A percentile compares a stretch with the other conserved stretches of the same genome.
phyloP scores from a whole-genome alignment of 1,140 invertebrate species.

The Nephotettix cincticeps region DNA sequence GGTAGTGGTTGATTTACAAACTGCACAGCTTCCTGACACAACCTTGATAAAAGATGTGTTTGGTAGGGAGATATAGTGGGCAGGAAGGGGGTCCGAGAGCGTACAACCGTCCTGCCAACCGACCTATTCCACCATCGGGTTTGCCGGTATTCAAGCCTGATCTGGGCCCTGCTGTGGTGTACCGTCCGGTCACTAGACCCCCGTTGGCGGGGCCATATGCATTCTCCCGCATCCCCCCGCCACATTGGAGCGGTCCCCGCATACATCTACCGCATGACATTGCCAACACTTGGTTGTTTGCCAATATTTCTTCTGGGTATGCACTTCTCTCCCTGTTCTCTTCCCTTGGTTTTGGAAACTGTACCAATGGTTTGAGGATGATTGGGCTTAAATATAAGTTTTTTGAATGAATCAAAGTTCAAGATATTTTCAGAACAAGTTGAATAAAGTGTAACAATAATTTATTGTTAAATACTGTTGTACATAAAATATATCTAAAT shows the following conservation, averaged over 20 bases:
- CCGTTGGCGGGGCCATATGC: constrained; percentile 86
- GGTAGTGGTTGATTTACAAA: too few species aligned
- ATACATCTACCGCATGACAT: constrained; percentile 73
- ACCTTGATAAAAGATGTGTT: neutral
- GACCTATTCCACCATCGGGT: constrained; percentile 53
- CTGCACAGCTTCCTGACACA: neutral
- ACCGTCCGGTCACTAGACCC: constrained; percentile 67
- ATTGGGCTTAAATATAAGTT: too few species aligned
- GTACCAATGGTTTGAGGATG: neutral
- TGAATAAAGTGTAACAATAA: too few species aligned
- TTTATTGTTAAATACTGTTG: too few species aligned
- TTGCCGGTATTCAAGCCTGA: constrained; percentile 58
- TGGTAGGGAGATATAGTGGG: constrained; percentile 11
- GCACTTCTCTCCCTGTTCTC: constrained; percentile 42
- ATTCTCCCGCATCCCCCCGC: constrained; percentile 80
- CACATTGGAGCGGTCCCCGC: constrained; percentile 74
- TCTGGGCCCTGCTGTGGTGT: constrained; percentile 51
- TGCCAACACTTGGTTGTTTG: constrained; percentile 80
- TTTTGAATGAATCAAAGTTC: too few species aligned
- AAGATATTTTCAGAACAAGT: too few species aligned
- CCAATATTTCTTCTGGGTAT: constrained; percentile 77
- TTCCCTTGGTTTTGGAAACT: constrained; percentile 22
- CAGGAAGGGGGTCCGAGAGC: constrained; percentile 46
- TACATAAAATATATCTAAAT: too few species aligned
- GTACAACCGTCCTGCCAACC: constrained; percentile 48